Evolutionary conservation across 2,888 invertebrate genomes (phyloP).

Genomic region (Dolichomitus sp.): DNA sequence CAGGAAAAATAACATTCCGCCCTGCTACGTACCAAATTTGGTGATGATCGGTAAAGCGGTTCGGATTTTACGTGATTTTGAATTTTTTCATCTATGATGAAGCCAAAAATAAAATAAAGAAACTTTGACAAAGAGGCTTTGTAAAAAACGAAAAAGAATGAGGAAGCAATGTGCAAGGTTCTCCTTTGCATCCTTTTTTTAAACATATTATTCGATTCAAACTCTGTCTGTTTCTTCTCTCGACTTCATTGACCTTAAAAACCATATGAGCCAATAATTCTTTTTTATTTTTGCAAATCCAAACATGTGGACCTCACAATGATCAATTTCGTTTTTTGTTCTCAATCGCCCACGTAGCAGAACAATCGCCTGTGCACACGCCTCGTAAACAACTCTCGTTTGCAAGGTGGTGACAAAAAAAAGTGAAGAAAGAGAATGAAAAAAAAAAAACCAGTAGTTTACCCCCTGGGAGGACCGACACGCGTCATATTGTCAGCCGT

Average conservation of each 20-base stretch:
- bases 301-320: neutral
- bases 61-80: too few species aligned
- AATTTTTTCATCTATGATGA: too few species aligned
- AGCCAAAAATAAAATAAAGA: too few species aligned
- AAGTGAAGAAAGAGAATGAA: slow-evolving; percentile 2
- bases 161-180: too few species aligned
- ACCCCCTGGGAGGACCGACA: slow-evolving; percentile 44
- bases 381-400: neutral
- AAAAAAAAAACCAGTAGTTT: neutral
- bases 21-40: too few species aligned
- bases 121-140: too few species aligned
- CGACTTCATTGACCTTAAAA: neutral
- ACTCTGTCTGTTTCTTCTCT: neutral
- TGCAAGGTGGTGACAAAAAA: slow-evolving; percentile 34
- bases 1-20: too few species aligned
- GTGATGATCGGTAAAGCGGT: too few species aligned
- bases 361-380: slow-evolving; percentile 3
- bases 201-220: neutral
- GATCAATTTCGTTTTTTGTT: slow-evolving; percentile 16
- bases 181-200: too few species aligned
- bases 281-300: neutral
- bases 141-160: too few species aligned
- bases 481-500: slow-evolving; percentile 48
- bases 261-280: neutral
- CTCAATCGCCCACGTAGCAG: slow-evolving; percentile 8